These are phyloP conservation scores for Odocoileus hemionus DNA, from an alignment of 2,113 vertebrate species.

Conservation along the genomic window DNA sequence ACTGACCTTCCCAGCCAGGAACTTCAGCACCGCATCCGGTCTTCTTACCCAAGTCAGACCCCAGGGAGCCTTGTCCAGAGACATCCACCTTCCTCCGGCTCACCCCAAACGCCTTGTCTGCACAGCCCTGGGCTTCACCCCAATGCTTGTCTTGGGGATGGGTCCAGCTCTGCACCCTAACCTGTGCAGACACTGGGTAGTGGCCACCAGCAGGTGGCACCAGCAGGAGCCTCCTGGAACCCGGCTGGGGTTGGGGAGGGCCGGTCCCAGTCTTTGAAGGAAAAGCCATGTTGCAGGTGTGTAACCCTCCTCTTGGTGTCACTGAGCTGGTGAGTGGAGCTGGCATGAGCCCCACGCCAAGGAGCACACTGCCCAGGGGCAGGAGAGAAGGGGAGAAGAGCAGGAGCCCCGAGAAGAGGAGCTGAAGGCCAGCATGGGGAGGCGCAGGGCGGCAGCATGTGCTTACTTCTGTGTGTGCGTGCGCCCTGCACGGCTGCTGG, in stretches of 20 bases:
- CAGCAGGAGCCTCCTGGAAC: conserved; percentile 33
- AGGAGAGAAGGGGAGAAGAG: not conserved
- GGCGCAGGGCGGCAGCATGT: not conserved
- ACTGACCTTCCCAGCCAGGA: not conserved
- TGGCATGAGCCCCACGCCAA: not conserved
- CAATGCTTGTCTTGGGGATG: not conserved
- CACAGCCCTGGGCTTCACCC: not conserved
- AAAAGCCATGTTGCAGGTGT: not conserved
- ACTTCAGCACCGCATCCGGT: not conserved
- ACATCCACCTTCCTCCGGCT: not conserved
- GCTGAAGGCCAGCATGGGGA: not conserved
- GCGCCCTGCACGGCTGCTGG: not conserved
- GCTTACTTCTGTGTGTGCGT: not conserved
- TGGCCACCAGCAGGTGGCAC: conserved; percentile 70
- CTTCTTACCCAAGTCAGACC: not conserved
- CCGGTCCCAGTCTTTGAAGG: not conserved
- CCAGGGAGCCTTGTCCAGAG: not conserved
- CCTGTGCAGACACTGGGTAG: not conserved
- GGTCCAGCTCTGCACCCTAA: not conserved
- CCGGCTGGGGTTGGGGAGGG: not conserved
- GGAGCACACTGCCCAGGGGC: not conserved
- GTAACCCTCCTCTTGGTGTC: not conserved
- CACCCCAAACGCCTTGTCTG: not conserved
- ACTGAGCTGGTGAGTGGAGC: not conserved
- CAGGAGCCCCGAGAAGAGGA: no score